Conservation (phyloP, 2,113 vertebrate genomes). For the Mus spicilegus region DNA sequence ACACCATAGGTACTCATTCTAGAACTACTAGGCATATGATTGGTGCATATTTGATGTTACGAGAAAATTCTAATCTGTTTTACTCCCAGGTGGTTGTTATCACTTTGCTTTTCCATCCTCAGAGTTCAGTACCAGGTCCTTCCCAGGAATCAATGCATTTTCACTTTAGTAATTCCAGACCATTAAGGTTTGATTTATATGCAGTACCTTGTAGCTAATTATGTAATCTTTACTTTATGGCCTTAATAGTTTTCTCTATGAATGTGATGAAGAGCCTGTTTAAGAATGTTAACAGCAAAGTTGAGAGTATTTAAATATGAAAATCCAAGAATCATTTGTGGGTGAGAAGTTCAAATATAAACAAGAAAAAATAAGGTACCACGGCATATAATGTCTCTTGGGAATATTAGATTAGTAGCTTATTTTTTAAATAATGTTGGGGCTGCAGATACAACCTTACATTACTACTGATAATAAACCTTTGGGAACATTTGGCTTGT, state of each 20-base stretch:
- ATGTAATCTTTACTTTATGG: neutral
- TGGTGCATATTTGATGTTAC: neutral
- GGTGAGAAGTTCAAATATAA: neutral
- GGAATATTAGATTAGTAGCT: neutral
- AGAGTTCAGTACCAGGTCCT: neutral
- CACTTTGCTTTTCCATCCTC: neutral
- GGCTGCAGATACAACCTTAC: neutral
- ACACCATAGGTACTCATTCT: neutral
- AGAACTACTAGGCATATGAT: neutral
- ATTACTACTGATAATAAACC: neutral
- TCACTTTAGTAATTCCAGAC: conserved; percentile 21
- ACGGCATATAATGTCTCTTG: neutral
- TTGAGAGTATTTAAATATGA: conserved; percentile 2
- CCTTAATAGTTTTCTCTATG: neutral
- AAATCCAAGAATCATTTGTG: conserved; percentile 7
- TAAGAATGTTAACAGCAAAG: neutral
- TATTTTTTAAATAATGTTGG: neutral
- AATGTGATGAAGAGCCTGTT: neutral
- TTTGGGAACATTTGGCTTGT: neutral
- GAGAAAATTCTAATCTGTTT: neutral
- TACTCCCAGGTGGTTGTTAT: neutral
- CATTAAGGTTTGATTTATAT: neutral
- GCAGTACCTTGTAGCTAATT: neutral
- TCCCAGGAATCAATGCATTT: neutral
- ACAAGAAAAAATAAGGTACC: neutral